A percentile compares a stretch with the other conserved stretches of the same genome.
Conservation (phyloP, 2,113 vertebrate genomes). For the Cercopithecus mona region DNA sequence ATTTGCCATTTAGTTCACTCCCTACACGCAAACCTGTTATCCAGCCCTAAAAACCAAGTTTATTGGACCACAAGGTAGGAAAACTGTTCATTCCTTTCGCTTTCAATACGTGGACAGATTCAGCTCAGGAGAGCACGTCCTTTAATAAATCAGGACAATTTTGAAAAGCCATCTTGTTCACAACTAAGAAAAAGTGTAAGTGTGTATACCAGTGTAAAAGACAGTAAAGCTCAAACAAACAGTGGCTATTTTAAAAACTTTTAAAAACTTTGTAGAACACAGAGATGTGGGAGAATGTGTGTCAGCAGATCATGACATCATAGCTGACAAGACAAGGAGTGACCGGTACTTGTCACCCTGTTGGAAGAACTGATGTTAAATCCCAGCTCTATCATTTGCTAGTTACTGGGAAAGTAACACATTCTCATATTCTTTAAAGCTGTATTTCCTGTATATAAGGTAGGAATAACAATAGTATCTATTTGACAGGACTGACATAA, state of each 20-base stretch:
- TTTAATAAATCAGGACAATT: neutral
- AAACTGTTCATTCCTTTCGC: neutral
- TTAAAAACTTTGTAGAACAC: neutral
- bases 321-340: neutral
- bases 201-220: neutral
- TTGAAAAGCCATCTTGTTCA: constrained; percentile 36
- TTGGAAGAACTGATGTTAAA: neutral
- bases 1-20: neutral
- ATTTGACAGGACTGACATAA: neutral
- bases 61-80: neutral
- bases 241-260: neutral
- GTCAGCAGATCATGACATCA: neutral
- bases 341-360: neutral
- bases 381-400: neutral
- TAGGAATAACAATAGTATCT: neutral
- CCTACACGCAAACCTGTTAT: neutral
- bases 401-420: neutral
- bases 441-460: neutral
- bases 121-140: neutral
- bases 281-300: neutral
- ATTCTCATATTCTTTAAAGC: neutral
- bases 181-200: neutral
- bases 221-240: neutral
- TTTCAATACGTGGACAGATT: neutral
- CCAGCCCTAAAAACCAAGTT: neutral